Evolutionary conservation across 23 tunicate species (phyloP).

Genomic region (Aplidium turbinatum): DNA sequence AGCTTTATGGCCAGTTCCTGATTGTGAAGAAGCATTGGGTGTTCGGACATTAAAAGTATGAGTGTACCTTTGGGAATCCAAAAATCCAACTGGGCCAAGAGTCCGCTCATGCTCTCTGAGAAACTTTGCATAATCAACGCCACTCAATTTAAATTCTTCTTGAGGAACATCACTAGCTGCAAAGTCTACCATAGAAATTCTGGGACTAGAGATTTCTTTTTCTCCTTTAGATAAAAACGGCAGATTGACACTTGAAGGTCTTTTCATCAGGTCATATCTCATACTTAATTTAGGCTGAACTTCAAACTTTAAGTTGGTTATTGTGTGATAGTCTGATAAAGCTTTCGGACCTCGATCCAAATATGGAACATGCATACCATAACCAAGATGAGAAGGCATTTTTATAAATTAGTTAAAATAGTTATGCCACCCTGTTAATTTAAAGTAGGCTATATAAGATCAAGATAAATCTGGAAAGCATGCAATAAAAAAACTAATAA

Average conservation of each 20-base stretch:
- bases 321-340: slow-evolving; percentile 63
- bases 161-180: slow-evolving; percentile 36
- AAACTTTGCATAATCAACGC: slow-evolving; percentile 79
- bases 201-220: slow-evolving; percentile 44
- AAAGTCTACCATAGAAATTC: slow-evolving; percentile 54
- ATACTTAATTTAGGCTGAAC: slow-evolving; percentile 51
- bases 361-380: slow-evolving; percentile 95
- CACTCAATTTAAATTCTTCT: slow-evolving; percentile 42
- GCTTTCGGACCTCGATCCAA: slow-evolving; percentile 92
- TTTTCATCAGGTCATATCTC: slow-evolving; percentile 64
- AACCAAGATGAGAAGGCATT: slow-evolving; percentile 92
- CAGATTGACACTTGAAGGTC: slow-evolving; percentile 77
- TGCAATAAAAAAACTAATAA: too few relatives aligned
- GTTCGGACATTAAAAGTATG: slow-evolving; percentile 67
- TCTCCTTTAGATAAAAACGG: slow-evolving; percentile 43
- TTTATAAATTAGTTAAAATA: too few relatives aligned
- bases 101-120: slow-evolving; percentile 82
- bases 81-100: slow-evolving; percentile 70
- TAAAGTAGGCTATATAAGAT: too few relatives aligned
- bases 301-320: slow-evolving; percentile 82
- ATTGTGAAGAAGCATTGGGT: slow-evolving; percentile 31
- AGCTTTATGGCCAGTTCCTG: slow-evolving; percentile 11
- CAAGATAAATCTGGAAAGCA: too few relatives aligned
- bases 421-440: too few relatives aligned
- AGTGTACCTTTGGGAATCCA: slow-evolving; percentile 85